Conservation (phyloP, 2,888 invertebrate species). For the Ormyrus labotus region DNA sequence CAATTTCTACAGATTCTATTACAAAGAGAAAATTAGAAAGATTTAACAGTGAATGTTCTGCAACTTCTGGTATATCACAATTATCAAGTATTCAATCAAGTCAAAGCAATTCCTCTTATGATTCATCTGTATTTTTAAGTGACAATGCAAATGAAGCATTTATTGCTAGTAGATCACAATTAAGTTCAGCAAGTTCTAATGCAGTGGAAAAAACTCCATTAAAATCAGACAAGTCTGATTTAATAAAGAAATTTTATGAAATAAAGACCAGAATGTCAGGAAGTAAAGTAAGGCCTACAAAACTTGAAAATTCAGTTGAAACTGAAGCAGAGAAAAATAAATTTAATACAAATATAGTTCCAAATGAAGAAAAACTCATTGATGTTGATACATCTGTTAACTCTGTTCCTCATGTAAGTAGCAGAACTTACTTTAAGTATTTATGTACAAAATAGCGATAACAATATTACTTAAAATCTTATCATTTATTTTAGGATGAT, state of each 20-base stretch:
- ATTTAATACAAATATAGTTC: constrained; percentile 1
- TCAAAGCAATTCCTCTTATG: constrained; percentile 8
- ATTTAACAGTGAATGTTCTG: constrained; percentile 53
- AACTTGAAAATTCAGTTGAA: constrained; percentile 7
- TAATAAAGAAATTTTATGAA: constrained; percentile 61
- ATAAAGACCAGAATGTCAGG: constrained; percentile 58
- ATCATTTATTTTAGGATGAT: constrained; percentile 56
- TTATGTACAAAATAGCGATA: too few species aligned
- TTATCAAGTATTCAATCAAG: constrained; percentile 41
- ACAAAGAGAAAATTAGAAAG: constrained; percentile 41
- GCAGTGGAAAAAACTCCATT: constrained; percentile 23
- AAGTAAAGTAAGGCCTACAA: constrained; percentile 24
- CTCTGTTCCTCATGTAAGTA: constrained; percentile 68
- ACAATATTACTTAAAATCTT: neutral
- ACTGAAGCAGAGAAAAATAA: constrained; percentile 3
- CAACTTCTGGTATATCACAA: constrained; percentile 54
- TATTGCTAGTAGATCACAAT: constrained; percentile 57
- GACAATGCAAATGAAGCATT: constrained; percentile 66
- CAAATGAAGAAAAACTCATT: constrained; percentile 61
- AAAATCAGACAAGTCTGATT: constrained; percentile 59
- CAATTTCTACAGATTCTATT: constrained; percentile 61
- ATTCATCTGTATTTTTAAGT: constrained; percentile 56
- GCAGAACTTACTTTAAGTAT: neutral
- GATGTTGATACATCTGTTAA: constrained; percentile 64
- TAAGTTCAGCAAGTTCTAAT: constrained; percentile 38